These are phyloP conservation scores for Eurystomus gularis DNA, from an alignment of 2,113 vertebrate species.

Conservation along the genomic window DNA sequence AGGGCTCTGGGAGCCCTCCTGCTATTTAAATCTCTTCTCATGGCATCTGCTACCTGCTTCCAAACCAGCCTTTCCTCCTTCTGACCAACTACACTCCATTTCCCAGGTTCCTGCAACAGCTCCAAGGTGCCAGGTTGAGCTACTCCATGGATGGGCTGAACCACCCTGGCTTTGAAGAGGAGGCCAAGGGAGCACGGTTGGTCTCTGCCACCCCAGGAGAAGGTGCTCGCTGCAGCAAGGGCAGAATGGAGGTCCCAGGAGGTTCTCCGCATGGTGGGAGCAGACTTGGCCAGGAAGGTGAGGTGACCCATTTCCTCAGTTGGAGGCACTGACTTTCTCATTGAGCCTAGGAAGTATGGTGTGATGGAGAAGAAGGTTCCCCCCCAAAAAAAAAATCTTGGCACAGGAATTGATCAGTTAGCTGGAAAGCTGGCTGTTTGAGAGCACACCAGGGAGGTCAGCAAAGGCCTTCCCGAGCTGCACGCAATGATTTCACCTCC, in stretches of 20 bases:
- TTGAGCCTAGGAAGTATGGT: rapidly evolving
- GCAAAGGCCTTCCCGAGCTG: neutral
- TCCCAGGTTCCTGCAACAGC: neutral
- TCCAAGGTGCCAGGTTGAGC: rapidly evolving
- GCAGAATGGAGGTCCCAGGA: neutral
- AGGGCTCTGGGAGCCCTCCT: neutral
- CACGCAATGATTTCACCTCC: neutral
- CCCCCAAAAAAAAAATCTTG: neutral
- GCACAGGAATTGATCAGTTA: neutral
- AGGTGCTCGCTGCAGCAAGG: neutral
- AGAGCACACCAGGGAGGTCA: neutral
- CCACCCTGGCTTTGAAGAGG: neutral
- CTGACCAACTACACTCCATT: too few relatives aligned
- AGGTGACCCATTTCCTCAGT: neutral
- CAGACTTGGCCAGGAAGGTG: neutral
- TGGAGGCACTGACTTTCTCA: neutral
- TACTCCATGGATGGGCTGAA: neutral
- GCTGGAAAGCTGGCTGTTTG: neutral
- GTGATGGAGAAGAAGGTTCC: neutral
- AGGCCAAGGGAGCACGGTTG: neutral
- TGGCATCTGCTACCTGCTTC: neutral
- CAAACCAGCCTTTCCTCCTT: neutral
- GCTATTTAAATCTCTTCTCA: neutral
- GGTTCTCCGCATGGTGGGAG: neutral
- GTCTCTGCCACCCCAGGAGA: neutral